Percentiles rank a stretch among this genome's conserved stretches.
phyloP scores from a whole-genome alignment of 2,888 invertebrate genomes.

The Amitus sp. region DNA sequence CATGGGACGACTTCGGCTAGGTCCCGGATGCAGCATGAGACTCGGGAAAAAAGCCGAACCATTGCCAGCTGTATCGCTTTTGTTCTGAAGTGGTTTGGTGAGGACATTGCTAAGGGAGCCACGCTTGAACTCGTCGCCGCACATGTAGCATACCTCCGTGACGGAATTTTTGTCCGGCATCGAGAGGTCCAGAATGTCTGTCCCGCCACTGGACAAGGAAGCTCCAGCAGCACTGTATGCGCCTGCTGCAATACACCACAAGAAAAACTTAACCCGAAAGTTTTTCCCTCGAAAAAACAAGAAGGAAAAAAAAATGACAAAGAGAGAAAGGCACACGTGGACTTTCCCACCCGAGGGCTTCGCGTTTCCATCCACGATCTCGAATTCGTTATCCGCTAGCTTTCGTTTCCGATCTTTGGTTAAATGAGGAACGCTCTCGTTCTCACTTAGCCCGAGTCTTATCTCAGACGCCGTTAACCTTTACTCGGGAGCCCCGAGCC shows the following conservation, averaged over 20 bases:
- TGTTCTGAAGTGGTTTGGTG: constrained; percentile 68
- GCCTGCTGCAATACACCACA: too few relatives aligned
- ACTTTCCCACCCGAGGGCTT: too few relatives aligned
- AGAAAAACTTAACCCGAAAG: too few relatives aligned
- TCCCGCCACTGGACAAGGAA: constrained; percentile 71
- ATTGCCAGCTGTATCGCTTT: constrained; percentile 56
- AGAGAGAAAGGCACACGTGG: not conserved
- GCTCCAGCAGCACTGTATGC: too few relatives aligned
- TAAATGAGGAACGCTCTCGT: constrained; percentile 35
- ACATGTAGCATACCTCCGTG: constrained; percentile 90
- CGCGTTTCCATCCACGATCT: constrained; percentile 21
- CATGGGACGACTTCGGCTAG: constrained; percentile 86
- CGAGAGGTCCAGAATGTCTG: constrained; percentile 87
- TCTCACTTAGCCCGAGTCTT: constrained; percentile 46
- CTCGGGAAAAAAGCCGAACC: constrained; percentile 75
- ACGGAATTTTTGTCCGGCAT: constrained; percentile 94
- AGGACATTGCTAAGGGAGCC: constrained; percentile 81
- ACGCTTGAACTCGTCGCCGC: constrained; percentile 87
- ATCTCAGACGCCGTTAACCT: constrained; percentile 52
- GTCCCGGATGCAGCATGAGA: constrained; percentile 80
- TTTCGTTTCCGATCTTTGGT: too few relatives aligned
- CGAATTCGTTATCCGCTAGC: constrained; percentile 4
- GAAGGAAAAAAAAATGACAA: not conserved
- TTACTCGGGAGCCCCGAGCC: constrained; percentile 49
- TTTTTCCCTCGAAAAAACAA: too few relatives aligned